Conservation (phyloP, 1,140 invertebrate genomes). For the Heliconius himera region DNA sequence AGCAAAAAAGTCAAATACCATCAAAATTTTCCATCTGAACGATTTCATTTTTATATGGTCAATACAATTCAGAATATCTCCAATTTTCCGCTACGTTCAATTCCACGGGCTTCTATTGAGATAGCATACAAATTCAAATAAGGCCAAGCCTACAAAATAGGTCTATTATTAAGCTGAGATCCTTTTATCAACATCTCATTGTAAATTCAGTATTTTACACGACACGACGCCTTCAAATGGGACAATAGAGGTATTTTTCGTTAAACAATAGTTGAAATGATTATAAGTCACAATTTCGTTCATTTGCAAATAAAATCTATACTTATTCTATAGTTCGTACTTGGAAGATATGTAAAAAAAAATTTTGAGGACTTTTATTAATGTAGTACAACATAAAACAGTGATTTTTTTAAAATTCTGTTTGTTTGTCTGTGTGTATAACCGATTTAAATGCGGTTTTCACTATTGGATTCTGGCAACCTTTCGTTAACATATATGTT, state of each 20-base stretch:
- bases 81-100: slow-evolving; percentile 14
- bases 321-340: too few relatives aligned
- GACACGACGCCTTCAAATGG: background rate
- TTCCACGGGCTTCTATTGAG: slow-evolving; percentile 12
- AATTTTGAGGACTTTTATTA: too few relatives aligned
- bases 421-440: too few relatives aligned
- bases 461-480: too few relatives aligned
- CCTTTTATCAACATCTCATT: slow-evolving; percentile 2
- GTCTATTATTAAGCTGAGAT: slow-evolving; percentile 17
- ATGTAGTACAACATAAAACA: too few relatives aligned
- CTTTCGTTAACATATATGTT: too few relatives aligned
- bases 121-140: slow-evolving; percentile 20
- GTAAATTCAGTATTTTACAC: slow-evolving; percentile 13
- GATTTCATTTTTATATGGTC: slow-evolving; percentile 18
- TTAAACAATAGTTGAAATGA: background rate
- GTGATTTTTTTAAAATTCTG: too few relatives aligned
- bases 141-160: background rate
- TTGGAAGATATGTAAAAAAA: too few relatives aligned
- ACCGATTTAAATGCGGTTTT: too few relatives aligned
- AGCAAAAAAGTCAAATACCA: background rate
- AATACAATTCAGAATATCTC: slow-evolving; percentile 19
- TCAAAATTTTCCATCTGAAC: background rate
- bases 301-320: background rate
- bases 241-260: background rate
- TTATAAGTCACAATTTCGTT: background rate